Percentiles rank a stretch among this genome's conserved stretches.
Conservation (phyloP, 2,888 invertebrate species). For the Eubasilissa splendida region DNA sequence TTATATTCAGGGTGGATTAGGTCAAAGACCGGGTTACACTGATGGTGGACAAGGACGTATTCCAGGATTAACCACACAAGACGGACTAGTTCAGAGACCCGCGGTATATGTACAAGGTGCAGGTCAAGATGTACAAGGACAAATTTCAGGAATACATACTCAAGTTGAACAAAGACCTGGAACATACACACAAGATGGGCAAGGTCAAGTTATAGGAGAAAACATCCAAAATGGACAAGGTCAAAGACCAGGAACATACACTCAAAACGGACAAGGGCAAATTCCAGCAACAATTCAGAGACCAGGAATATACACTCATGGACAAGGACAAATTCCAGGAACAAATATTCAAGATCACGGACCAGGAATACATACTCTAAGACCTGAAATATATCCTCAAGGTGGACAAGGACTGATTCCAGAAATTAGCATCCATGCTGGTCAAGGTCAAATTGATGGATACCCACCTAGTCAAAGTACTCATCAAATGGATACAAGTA, state of each 20-base stretch:
- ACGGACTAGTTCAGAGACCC: constrained; percentile 12
- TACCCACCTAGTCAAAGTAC: neutral
- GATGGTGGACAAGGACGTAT: neutral
- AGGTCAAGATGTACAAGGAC: neutral
- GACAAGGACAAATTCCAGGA: constrained; percentile 37
- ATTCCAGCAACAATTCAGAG: neutral
- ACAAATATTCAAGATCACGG: constrained; percentile 36
- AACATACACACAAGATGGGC: neutral
- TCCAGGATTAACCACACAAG: constrained; percentile 12
- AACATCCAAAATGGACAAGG: neutral
- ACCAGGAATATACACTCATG: constrained; percentile 6
- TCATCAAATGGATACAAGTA: neutral
- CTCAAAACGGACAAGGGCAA: neutral
- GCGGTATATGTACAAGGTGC: constrained; percentile 10
- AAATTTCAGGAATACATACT: neutral
- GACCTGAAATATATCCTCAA: constrained; percentile 7
- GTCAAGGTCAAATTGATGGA: constrained; percentile 1
- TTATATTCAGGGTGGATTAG: neutral
- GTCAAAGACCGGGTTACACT: constrained; percentile 9
- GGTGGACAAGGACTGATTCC: neutral
- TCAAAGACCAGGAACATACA: constrained; percentile 35
- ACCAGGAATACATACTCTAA: constrained; percentile 54
- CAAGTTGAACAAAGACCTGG: neutral
- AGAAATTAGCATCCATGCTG: neutral
- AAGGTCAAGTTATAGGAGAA: constrained; percentile 5